Conservation (phyloP, 2,888 invertebrate species). For the Steinernema scapterisci region DNA sequence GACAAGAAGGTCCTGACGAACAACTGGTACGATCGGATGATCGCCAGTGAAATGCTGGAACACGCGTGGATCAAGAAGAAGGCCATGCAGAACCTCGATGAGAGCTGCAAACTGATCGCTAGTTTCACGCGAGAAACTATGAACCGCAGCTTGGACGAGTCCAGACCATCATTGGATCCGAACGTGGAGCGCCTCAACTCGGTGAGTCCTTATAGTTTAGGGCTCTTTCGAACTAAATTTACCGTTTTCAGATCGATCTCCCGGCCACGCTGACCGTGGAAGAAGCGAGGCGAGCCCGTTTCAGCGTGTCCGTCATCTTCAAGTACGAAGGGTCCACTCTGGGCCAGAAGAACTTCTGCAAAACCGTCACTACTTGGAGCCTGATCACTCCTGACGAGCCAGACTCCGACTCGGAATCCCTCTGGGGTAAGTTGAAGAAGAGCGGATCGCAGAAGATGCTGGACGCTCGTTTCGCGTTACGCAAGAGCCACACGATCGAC, state of each 20-base stretch:
- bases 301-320: constrained; percentile 1
- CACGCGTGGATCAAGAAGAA: background rate
- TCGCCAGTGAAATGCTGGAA: background rate
- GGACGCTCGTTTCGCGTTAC: background rate
- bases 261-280: background rate
- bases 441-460: background rate
- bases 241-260: constrained; percentile 8
- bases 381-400: background rate
- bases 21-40: background rate
- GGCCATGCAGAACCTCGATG: background rate
- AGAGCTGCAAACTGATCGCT: background rate
- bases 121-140: background rate
- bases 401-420: background rate
- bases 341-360: too few relatives aligned
- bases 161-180: background rate
- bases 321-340: background rate
- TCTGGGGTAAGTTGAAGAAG: background rate
- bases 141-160: too few relatives aligned
- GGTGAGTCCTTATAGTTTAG: background rate
- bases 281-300: background rate
- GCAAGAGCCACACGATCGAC: constrained; percentile 4
- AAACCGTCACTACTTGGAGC: too few relatives aligned
- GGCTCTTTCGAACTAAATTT: background rate
- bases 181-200: constrained; percentile 7
- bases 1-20: constrained; percentile 5